Evolutionary conservation across 64 coral and sea anemone genomes (phyloP).

Genomic region (Pocillopora damicornis): DNA sequence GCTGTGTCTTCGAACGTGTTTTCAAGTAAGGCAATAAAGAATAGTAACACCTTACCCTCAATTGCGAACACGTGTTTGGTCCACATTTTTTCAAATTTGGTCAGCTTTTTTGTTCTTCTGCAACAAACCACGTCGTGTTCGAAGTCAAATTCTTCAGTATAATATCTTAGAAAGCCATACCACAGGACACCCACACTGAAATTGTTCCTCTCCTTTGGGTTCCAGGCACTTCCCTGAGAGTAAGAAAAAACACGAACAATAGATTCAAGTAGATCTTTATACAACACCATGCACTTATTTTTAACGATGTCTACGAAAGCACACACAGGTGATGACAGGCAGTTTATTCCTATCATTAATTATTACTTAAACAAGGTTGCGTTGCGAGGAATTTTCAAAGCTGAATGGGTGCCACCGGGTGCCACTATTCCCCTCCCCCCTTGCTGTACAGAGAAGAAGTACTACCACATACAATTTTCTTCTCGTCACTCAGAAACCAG

Average conservation of each 20-base stretch:
- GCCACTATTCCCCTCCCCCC: no score
- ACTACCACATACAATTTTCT: constrained; percentile 64
- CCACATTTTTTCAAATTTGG: constrained; percentile 98
- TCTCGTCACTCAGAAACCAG: constrained; percentile 81
- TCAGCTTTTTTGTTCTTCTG: constrained; percentile 71
- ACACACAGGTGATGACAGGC: background rate
- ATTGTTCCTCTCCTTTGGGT: constrained; percentile 39
- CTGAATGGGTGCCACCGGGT: no score
- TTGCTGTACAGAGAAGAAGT: background rate
- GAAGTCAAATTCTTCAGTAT: constrained; percentile 87
- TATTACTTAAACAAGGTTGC: no score
- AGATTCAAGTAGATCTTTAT: no score
- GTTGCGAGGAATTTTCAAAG: no score
- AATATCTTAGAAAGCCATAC: constrained; percentile 84
- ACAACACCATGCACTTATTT: no score
- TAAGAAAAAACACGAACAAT: background rate
- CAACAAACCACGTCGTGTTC: constrained; percentile 87
- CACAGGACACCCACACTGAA: constrained; percentile 69
- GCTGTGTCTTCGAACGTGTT: no score
- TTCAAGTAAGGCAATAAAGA: background rate
- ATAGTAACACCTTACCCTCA: constrained; percentile 55
- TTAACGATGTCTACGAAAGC: background rate
- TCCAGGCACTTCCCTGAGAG: constrained; percentile 49
- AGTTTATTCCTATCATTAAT: no score
- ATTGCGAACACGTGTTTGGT: constrained; percentile 78